These are phyloP conservation scores for Laterallus jamaicensis DNA, from an alignment of 2,113 vertebrate genomes.

Conservation along the genomic window DNA sequence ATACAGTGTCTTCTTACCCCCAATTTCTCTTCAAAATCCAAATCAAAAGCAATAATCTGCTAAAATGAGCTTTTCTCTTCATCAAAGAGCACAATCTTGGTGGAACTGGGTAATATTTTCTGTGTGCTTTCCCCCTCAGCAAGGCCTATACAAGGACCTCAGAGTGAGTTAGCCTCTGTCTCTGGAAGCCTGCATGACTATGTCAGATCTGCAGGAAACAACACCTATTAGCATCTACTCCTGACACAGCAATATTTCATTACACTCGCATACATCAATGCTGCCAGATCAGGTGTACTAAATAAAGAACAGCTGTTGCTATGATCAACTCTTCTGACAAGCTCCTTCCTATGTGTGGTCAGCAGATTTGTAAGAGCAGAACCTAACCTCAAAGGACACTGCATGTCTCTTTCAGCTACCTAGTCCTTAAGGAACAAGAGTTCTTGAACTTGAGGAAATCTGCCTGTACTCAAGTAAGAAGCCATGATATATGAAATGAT, in stretches of 20 bases:
- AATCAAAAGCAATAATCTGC: neutral
- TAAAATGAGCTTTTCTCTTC: neutral
- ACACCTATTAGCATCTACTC: neutral
- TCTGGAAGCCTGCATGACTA: neutral
- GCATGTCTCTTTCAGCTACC: neutral
- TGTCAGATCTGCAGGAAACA: neutral
- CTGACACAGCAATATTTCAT: neutral
- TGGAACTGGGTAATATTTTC: neutral
- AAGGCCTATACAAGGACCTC: neutral
- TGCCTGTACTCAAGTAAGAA: neutral
- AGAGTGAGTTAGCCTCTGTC: neutral
- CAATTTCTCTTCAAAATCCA: neutral
- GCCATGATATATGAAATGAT: neutral
- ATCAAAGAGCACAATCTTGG: neutral
- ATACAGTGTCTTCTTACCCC: rapidly evolving
- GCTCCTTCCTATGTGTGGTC: neutral
- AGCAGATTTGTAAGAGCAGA: neutral
- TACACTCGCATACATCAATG: neutral
- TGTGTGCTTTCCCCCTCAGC: neutral
- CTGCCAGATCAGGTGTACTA: conserved; percentile 7
- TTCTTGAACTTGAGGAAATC: neutral
- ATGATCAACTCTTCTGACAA: conserved; percentile 2
- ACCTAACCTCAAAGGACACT: neutral
- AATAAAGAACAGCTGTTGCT: conserved; percentile 31
- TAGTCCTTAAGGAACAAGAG: neutral